Evolutionary conservation across 2,888 invertebrate species (phyloP), one percentile per base, ranked within the genome.

Genomic region (Branchipolynoe longqiensis): DNA sequence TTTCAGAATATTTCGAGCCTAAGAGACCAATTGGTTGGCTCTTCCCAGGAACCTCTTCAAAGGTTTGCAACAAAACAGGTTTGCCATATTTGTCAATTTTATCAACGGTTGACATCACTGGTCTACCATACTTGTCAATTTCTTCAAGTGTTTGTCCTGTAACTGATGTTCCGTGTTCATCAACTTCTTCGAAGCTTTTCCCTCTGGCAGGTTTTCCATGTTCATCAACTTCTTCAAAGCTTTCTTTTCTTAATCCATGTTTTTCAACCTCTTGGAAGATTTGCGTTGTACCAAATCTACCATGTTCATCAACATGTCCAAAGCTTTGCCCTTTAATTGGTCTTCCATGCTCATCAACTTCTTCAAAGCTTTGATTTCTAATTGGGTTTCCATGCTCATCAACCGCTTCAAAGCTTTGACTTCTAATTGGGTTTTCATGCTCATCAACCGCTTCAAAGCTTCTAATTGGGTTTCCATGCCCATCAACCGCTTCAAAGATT

Each of bases 91-190:
- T n/a, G n/a, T n/a, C n/a, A n/a, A n/a, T n/a, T n/a, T n/a, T n/a
- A n/a, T n/a, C n/a, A n/a, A n/a, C n/a, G n/a, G 56, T 22, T 12
- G 22, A 22, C 22, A 3, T 56, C n/a, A 56, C 25, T 8, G 31
- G 62, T 14, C 28, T 31, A 12, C 62, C 62, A n/a, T 62, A 31
- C 25, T 62, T 31, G 31, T 62, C 62, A 18, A 31, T 62, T 31
- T 62, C 62, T 14, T 62, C 28, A 62, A 62, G 6, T 1, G 3
- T 31, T 31, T 18, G 8, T 48, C 48, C 48, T 18, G 18, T 48
- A n/a, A 82, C n/a, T 58, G 73, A 82, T 28, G 25, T n/a, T 1
- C 82, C 85, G 48, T 85, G 74, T 33, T 82, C 81, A 85, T 85
- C 81, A 48, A 62, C 38, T 1, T 59, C 83, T n/a, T 54, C 54